phyloP scores from a whole-genome alignment of 2,113 vertebrate species.

The Vulpes vulpes region DNA sequence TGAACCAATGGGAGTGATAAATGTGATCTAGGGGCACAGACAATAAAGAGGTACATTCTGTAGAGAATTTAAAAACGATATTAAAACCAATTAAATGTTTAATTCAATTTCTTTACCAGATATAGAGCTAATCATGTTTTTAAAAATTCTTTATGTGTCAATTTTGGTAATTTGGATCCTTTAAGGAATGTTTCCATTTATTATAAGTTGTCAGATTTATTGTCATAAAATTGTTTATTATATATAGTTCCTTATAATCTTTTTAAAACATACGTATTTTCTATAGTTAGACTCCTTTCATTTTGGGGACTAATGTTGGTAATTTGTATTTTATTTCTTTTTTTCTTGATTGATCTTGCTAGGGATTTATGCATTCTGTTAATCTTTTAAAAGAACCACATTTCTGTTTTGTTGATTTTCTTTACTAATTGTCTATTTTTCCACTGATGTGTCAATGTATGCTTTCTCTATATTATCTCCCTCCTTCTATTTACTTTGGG shows the following conservation, averaged over 20 bases:
- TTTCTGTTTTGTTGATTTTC: background rate
- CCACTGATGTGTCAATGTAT: background rate
- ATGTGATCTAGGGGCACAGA: background rate
- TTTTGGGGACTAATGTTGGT: background rate
- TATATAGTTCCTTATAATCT: background rate
- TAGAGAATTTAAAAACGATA: background rate
- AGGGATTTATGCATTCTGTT: background rate
- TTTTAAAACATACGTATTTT: background rate
- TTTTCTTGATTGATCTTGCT: background rate
- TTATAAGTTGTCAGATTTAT: background rate
- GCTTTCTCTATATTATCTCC: background rate
- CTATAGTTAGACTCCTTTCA: background rate
- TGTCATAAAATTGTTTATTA: background rate
- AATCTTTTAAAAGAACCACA: background rate
- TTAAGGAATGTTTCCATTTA: slow-evolving; percentile 7
- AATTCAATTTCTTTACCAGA: slow-evolving; percentile 9
- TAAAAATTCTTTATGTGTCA: background rate
- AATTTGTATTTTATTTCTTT: background rate
- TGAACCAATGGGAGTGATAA: background rate
- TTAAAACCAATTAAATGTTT: background rate
- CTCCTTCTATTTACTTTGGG: background rate
- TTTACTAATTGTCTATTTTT: background rate
- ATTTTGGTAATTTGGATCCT: slow-evolving; percentile 3
- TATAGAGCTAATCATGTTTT: background rate
- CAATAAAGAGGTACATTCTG: background rate